Evolutionary conservation across 2,113 vertebrate species (phyloP).

Genomic region (Phyllostomus hastatus): DNA sequence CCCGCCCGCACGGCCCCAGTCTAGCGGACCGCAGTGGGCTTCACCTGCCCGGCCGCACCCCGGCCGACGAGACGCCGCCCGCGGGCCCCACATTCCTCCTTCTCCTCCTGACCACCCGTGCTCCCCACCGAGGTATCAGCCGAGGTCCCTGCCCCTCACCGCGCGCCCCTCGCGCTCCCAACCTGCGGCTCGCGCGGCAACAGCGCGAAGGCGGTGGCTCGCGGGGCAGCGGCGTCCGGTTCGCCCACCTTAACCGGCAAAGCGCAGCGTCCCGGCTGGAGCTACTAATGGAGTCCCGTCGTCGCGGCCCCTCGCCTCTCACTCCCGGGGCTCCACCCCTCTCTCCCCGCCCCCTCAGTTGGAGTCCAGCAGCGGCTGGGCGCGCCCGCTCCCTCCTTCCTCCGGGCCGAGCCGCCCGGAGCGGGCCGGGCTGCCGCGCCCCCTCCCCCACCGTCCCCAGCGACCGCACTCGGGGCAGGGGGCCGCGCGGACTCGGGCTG

Average conservation of each 20-base stretch:
- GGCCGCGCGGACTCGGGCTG: neutral
- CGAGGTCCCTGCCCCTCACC: neutral
- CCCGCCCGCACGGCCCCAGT: neutral
- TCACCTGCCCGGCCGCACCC: conserved; percentile 46
- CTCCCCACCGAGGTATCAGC: neutral
- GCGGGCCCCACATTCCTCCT: neutral
- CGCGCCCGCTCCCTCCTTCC: neutral
- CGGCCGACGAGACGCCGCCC: neutral
- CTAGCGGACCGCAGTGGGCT: conserved; percentile 44
- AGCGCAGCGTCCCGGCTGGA: neutral
- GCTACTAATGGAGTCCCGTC: conserved; percentile 64
- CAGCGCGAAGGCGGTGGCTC: neutral
- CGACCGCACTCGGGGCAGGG: neutral
- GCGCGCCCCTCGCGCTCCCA: neutral
- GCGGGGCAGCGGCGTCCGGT: neutral
- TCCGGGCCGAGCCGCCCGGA: neutral
- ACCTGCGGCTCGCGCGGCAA: neutral
- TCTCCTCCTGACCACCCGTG: neutral
- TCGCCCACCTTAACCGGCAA: neutral
- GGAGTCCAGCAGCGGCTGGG: neutral
- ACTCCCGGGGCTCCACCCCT: conserved; percentile 49
- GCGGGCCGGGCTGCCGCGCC: neutral
- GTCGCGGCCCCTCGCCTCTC: conserved; percentile 28
- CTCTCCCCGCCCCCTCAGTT: conserved; percentile 43
- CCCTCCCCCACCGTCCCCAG: neutral